Evolutionary conservation across 2,888 invertebrate genomes (phyloP), one percentile per base, ranked within the genome.

Genomic region (Caenorhabditis plicata): DNA sequence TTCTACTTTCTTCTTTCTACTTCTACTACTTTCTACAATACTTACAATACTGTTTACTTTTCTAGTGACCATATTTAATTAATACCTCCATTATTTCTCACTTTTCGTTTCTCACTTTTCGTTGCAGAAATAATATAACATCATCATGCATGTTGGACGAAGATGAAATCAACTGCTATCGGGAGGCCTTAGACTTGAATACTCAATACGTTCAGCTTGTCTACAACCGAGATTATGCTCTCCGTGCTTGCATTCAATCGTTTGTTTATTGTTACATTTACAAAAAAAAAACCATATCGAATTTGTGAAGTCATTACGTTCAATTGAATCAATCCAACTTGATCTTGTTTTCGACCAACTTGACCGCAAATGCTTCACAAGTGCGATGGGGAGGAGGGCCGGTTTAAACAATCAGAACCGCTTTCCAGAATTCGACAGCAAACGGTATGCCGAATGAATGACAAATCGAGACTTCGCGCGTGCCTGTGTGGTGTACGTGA

Each of bases 401-500:
- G n/a, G n/a, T n/a, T n/a, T n/a, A 41, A 23, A 29, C 13, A n/a
- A n/a, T n/a, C n/a, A n/a, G n/a, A n/a, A n/a, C n/a, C n/a, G n/a
- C n/a, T n/a, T n/a, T n/a, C 35, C 44, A 74, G 69, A 20, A 47
- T 74, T n/a, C 68, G 74, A n/a, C 54, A 62, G 15, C 73, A 76
- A 51, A 58, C 63, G 17, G 68, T 64, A 8, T 77, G 77, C 32
- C 67, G 69, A 2, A 57, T 58, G 39, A 47, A 56, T 27, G 70
- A 73, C 38, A 54, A 45, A 35, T 64, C 72, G 4, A 47, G 67
- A 19, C 65, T 77, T 3, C 68, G 73, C 2, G 54, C 71, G 4
- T 77, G 77, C 46, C 46, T 77, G 3, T 77, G 77, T 41, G 57
- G 60, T 15, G 73, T 73, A 1, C 58, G 74, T 5, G 70, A 73